A percentile compares a stretch with the other conserved stretches of the same genome.
Evolutionary conservation across 2,888 invertebrate species (phyloP).

Genomic region (Tetragonula carbonaria): DNA sequence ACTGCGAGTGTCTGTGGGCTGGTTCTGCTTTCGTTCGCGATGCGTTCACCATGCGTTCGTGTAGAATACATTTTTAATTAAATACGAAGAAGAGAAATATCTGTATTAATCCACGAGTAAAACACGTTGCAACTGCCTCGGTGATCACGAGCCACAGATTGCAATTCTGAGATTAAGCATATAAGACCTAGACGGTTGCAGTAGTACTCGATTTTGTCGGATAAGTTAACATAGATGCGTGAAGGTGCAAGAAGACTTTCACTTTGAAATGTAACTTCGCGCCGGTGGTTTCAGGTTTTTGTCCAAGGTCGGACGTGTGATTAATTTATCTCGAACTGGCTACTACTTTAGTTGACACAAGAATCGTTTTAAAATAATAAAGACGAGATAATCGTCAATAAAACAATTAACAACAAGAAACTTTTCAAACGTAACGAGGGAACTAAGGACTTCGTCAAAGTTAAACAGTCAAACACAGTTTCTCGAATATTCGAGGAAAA

Average conservation of each 20-base stretch:
- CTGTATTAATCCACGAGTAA: not conserved
- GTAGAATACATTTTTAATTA: no score
- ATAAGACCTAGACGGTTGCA: not conserved
- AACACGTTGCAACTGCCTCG: not conserved
- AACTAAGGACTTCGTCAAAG: no score
- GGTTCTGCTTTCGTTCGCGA: no score
- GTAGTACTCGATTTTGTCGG: not conserved
- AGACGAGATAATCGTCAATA: not conserved
- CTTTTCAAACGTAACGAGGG: no score
- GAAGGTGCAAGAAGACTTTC: slow-evolving; percentile 3
- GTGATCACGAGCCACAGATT: not conserved
- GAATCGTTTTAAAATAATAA: not conserved
- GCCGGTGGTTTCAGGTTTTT: not conserved
- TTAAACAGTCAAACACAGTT: no score
- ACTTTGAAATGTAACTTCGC: slow-evolving; percentile 9
- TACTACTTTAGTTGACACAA: not conserved
- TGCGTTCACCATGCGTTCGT: no score
- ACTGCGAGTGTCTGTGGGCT: no score
- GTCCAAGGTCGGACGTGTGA: not conserved
- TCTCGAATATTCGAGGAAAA: not conserved
- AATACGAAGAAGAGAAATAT: no score
- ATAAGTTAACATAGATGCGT: not conserved
- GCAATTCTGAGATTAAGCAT: not conserved
- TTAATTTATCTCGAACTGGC: not conserved
- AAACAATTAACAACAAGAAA: no score